Base-by-base conservation (phyloP, 2,888 invertebrate genomes). In the Scaptomyza tumidula region DNA sequence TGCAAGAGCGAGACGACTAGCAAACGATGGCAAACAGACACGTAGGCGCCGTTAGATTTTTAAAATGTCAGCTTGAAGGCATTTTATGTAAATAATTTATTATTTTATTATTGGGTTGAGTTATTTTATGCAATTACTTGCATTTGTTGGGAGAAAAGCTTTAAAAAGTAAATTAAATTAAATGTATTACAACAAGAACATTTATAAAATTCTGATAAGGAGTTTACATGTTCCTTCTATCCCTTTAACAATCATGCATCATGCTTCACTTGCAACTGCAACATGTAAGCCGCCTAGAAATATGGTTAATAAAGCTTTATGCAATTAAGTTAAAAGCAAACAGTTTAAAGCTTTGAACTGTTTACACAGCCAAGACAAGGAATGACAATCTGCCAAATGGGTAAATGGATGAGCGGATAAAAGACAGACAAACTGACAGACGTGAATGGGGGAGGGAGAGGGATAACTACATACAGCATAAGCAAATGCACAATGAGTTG, bases 401-500 rank as follows among this genome's bases (percentile, higher is more conserved):
- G 46, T 70, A 75, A 77, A 78, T 70, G 82, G 77, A 62, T 76
- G 44, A 71, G 60, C 55, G 71, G 77, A 54, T 76, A 55, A 76
- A 56, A 70, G 55, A 58, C 61, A 64, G 49, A 24, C 43, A 19
- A 69, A 29, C 62, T 68, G 49, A 24, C 43, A 19, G 61, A 31
- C 14, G 24, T 6, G 43, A 6, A 11, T 43, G 39, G 43, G 44
- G 49, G 6, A 24, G 55, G 41, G 46, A 46, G 6, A 24, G 50
- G 45, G 49, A 29, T 29, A 27, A 33, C 41, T 52, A 35, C 41
- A 41, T 29, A 54, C 39, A 65, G 71, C 71, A 74, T 64, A 76
- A 74, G 50, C 62, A 71, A 75, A 72, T 62, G 66, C 62, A 71
- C 86, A 88, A 85, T 86, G 88, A 85, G 85, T 88, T 85, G 86